Evolutionary conservation across 2,797 vertebrate genomes (phyloP), one percentile per base, ranked within the genome.

Genomic region (Pantherophis vulpinus): DNA sequence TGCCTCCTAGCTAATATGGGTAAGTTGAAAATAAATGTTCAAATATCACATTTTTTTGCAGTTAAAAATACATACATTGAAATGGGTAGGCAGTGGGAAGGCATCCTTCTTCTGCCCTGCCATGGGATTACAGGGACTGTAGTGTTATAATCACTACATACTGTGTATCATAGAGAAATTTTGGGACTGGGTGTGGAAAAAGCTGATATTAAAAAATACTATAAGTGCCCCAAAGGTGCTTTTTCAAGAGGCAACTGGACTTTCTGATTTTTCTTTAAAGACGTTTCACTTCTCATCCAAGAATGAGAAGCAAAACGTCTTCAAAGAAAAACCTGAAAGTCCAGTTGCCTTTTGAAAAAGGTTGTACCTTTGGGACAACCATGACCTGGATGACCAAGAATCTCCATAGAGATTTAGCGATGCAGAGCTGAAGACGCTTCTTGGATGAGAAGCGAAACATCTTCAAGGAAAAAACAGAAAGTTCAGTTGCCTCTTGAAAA

Each of bases 1-100:
- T 99, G 98, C 91, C 98, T 99, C 63, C 98, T 99, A 3, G 99
- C 99, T 93, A 99, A 99, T 95, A 99, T 99, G 99, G 99, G 99
- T 99, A 95, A 98, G 98, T 97, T 79, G 89, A 59, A 55, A 29
- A 86, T 66, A 42, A 90, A 88, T 25, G 56, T 59, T 92, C 2
- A 37, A 12, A 0, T 37, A 11, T 83, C n/a, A 10, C 18, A 2
- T 47, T 27, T 27, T 42, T 23, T 25, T 5, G 27, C 20, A 55
- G 3, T 66, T 42, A 90, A 56, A 55, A 89, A 23, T 37, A 55
- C 70, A 74, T 7, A 70, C 32, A 20, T 74, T 18, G 6, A 37
- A 8, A 74, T 0, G 37, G 4, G 10, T 47, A 83, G 20, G 74
- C 37, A 83, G 4, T 83, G 37, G 37, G 74, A 83, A 83, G 20